Evolutionary conservation across 2,888 invertebrate genomes (phyloP), one percentile per base, ranked within the genome.

Genomic region (Neoaliturus tenellus): DNA sequence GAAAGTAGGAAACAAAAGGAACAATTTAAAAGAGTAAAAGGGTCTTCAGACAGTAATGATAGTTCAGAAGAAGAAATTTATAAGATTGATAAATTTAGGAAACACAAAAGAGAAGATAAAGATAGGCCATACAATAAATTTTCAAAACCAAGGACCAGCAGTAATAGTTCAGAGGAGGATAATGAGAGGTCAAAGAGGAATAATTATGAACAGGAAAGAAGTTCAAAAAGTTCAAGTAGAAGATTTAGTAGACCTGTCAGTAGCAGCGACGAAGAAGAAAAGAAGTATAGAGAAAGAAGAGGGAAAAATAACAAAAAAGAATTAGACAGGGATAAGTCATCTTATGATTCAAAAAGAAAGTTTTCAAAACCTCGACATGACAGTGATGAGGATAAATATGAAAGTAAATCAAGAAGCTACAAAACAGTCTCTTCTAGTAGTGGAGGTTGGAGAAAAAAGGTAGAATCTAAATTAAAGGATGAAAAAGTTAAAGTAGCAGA

Each of bases 401-500:
- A 67, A n/a, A 71, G 58, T n/a, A 39, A 39, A 12, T 35, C 71
- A 55, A 41, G 31, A 35, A 35, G 48, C 28, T 25, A 25, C 8
- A 55, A 44, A 31, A 39, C 31, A 58, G 28, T 44, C 48, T 48
- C 82, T 28, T 35, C 69, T 31, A 71, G 80, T n/a, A 41, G 80
- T 23, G 25, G 39, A 41, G 81, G 84, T 48, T 84, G 84, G 84
- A 73, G 78, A 41, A 84, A 84, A 51, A 75, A 83, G 23, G 48
- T 80, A n/a, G 55, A 41, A 31, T 33, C 67, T 12, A 31, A 67
- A 69, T 69, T 14, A 39, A 41, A 44, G n/a, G 33, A 55, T 20
- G 20, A 78, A 33, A 41, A 80, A 48, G 69, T 48, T 31, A 41
- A 44, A 1, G 33, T 17, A 8, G 31, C 28, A 39, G n/a, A 31